Evolutionary conservation across 2,888 invertebrate species (phyloP), one percentile per base, ranked within the genome.

Genomic region (Sisyra nigra): DNA sequence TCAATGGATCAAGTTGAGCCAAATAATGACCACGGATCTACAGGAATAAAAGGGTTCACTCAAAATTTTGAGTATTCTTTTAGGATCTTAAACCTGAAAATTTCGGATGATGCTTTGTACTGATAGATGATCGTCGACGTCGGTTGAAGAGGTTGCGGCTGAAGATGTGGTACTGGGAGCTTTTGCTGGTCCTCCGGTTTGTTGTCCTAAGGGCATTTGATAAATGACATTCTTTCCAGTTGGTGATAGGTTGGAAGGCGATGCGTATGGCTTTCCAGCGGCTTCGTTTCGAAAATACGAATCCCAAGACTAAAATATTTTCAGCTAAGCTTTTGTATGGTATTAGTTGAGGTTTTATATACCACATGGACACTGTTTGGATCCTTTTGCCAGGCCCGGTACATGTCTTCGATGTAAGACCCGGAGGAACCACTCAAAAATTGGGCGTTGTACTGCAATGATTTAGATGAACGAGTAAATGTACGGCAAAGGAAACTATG

Each of bases 21-120:
- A 93, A 84, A 76, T 93, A 87, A 72, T 97, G 97, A 66, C 97
- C 97, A 69, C 94, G 89, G 65, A 93, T 93, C 94, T 97, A 61
- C 49, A 60, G 43, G 40, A 35, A 37, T 13, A 11, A 34, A 14
- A 14, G 11, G 15, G 7, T 35, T 35, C 2, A 35, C 35, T 31
- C 11, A 31, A 9, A n/a, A 38, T 2, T 18, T 38, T 19, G 3
- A 18, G n/a, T 7, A 19, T n/a, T n/a, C n/a, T 38, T 17, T 17
- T 31, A 2, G n/a, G n/a, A 10, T 1, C 40, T 32, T 52, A 56
- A 57, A 97, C 97, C 91, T 99, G 98, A 63, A 96, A 98, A 58
- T 96, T 94, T 60, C 98, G 74, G 62, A 99, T 98, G 63, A 99
- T 92, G 45, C 94, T 91, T 63, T 98, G 97, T 10, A 99, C 96